A percentile compares a stretch with the other conserved stretches of the same genome.
phyloP scores from a whole-genome alignment of 2,797 vertebrate species.

The Heteromormyrus szaboi region DNA sequence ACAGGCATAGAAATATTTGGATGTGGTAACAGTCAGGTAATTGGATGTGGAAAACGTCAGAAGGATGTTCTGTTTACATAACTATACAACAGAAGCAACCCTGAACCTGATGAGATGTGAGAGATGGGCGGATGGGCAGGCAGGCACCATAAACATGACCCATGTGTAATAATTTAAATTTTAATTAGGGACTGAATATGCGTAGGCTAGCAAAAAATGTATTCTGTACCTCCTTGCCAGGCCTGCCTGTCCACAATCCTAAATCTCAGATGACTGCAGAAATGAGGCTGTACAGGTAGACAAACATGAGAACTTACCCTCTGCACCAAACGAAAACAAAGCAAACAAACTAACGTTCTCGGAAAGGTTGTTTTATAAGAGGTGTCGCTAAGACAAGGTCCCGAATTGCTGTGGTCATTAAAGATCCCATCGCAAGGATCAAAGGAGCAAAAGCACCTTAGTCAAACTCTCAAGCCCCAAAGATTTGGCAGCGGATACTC shows the following conservation, averaged over 20 bases:
- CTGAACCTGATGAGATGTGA: background rate
- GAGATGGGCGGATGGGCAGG: background rate
- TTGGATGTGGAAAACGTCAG: background rate
- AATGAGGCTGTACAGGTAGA: background rate
- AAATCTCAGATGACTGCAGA: background rate
- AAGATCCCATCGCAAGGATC: background rate
- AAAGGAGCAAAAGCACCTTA: background rate
- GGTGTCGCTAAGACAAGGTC: background rate
- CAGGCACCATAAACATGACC: background rate
- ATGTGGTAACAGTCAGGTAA: constrained; percentile 21
- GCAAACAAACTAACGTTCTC: background rate
- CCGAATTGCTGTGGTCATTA: background rate
- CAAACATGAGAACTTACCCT: background rate
- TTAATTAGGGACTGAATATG: background rate
- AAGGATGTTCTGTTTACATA: background rate
- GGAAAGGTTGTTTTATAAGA: background rate
- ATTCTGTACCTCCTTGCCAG: background rate
- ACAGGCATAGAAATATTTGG: background rate
- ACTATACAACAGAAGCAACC: background rate
- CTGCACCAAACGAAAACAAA: background rate
- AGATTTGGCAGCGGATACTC: background rate
- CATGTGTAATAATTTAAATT: background rate
- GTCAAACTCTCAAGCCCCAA: background rate
- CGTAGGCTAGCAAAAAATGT: background rate
- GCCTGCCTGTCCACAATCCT: background rate